A percentile compares a stretch with the other conserved stretches of the same genome.
These are phyloP conservation scores for Megaptera novaeangliae DNA, from an alignment of 2,113 vertebrate species.

Conservation along the genomic window DNA sequence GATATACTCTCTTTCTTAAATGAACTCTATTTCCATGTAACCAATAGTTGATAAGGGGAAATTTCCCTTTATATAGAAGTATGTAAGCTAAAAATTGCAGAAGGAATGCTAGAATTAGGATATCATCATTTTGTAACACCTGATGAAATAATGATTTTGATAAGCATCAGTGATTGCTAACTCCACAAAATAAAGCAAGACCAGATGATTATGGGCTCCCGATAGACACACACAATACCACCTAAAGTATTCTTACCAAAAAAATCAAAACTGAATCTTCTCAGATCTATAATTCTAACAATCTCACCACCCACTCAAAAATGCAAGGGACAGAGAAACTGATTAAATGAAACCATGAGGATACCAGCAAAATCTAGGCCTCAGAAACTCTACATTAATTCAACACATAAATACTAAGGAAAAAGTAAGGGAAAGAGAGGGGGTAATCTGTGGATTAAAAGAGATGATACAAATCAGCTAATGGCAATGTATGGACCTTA, in stretches of 20 bases:
- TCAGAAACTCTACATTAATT: neutral
- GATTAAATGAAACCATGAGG: no score
- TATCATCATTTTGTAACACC: neutral
- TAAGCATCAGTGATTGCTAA: neutral
- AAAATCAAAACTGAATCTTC: neutral
- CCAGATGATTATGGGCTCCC: neutral
- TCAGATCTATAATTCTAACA: neutral
- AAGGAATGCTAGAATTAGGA: neutral
- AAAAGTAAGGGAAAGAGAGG: neutral
- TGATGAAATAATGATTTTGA: neutral
- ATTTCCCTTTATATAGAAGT: neutral
- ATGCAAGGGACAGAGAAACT: neutral
- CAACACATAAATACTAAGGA: neutral
- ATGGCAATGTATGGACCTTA: neutral
- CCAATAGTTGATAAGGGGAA: neutral
- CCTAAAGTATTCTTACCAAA: neutral
- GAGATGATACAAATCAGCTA: neutral
- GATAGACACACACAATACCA: neutral
- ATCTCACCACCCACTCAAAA: neutral
- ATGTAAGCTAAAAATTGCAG: neutral
- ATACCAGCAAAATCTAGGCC: neutral
- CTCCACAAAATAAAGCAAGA: neutral
- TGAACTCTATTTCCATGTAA: neutral
- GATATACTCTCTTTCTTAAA: neutral
- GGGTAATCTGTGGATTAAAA: neutral